phyloP scores from a whole-genome alignment of 2,888 invertebrate species.

The Agrenia bidenticulata region DNA sequence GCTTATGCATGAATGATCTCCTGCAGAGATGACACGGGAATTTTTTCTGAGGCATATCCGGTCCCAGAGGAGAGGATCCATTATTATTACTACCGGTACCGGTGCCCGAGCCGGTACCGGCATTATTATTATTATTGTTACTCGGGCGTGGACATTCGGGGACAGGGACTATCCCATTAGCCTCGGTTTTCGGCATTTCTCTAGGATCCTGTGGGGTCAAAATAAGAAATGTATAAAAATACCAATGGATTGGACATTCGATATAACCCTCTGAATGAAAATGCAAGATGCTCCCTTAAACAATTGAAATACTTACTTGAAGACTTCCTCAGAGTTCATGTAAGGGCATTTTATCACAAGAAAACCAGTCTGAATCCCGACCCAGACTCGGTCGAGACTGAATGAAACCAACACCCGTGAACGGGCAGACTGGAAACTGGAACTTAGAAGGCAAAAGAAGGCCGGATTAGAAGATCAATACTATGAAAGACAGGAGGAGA shows the following conservation, averaged over 20 bases:
- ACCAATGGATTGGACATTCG: too few relatives aligned
- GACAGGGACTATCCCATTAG: neutral
- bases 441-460: too few relatives aligned
- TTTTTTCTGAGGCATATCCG: constrained; percentile 45
- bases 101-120: neutral
- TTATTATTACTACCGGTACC: constrained; percentile 15
- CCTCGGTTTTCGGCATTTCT: constrained; percentile 17
- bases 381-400: neutral
- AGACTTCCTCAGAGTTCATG: too few relatives aligned
- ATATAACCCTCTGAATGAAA: too few relatives aligned
- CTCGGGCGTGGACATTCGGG: neutral
- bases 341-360: neutral
- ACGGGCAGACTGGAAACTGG: neutral
- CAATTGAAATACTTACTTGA: too few relatives aligned
- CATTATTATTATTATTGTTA: constrained; percentile 3
- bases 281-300: too few relatives aligned
- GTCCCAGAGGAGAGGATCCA: constrained; percentile 3
- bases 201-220: neutral
- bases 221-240: too few relatives aligned
- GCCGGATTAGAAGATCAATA: constrained; percentile 18
- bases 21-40: constrained; percentile 52
- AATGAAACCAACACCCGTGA: constrained; percentile 8
- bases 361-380: constrained; percentile 2
- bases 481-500: constrained; percentile 18
- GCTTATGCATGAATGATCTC: constrained; percentile 50